phyloP scores from a whole-genome alignment of 2,797 vertebrate species.

The Eleutherodactylus coqui region DNA sequence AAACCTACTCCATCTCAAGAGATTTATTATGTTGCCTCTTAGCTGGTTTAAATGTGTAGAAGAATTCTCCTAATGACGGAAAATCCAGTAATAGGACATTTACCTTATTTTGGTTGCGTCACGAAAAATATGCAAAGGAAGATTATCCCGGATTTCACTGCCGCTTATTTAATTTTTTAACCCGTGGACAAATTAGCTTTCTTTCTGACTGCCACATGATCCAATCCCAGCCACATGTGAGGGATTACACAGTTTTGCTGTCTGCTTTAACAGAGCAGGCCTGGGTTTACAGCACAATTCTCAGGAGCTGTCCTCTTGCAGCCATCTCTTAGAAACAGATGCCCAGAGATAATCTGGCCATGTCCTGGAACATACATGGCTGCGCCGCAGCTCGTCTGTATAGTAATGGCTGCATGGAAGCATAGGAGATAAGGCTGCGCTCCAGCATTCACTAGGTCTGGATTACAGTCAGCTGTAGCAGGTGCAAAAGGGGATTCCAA shows the following conservation, averaged over 20 bases:
- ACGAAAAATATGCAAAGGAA: constrained; percentile 68
- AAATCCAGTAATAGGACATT: constrained; percentile 16
- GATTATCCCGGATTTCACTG: constrained; percentile 53
- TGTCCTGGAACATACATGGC: neutral
- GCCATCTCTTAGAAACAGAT: constrained; percentile 27
- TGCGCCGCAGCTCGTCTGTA: neutral
- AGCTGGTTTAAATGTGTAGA: neutral
- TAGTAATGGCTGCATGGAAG: neutral
- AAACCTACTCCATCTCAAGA: neutral
- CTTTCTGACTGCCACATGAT: constrained; percentile 59
- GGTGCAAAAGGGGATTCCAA: neutral
- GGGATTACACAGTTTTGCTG: constrained; percentile 45
- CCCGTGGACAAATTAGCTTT: constrained; percentile 40
- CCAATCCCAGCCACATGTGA: constrained; percentile 58
- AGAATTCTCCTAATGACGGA: neutral
- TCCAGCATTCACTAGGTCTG: neutral
- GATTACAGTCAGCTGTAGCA: neutral
- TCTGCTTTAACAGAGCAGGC: constrained; percentile 26
- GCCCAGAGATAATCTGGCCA: constrained; percentile 15
- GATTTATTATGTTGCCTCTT: neutral
- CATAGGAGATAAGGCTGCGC: neutral
- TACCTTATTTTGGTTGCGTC: constrained; percentile 63
- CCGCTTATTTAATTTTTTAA: constrained; percentile 46
- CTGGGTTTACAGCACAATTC: neutral
- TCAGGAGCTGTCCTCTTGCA: constrained; percentile 13